phyloP scores from a whole-genome alignment of 1,140 invertebrate genomes.

The Thaumetopoea pityocampa region DNA sequence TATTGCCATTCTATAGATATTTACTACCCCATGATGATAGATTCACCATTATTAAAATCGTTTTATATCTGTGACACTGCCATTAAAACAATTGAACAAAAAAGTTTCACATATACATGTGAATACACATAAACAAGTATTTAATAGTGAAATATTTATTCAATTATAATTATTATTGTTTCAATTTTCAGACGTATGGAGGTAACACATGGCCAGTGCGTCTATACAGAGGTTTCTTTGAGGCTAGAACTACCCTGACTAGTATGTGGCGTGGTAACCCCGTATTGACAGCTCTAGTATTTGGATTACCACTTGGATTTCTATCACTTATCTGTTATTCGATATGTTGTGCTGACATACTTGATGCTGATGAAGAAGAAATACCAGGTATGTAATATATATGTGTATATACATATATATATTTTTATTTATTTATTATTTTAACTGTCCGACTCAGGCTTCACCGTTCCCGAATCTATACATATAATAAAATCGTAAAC shows the following conservation, averaged over 20 bases:
- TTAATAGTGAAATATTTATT: no score
- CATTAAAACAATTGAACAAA: no score
- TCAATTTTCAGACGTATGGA: conserved; percentile 81
- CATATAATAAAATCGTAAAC: no score
- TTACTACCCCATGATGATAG: no score
- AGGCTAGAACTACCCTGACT: conserved; percentile 82
- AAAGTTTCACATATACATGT: no score
- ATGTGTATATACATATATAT: no score
- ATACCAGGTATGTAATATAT: conserved; percentile 36
- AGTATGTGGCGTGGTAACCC: conserved; percentile 96
- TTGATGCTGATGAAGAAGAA: conserved; percentile 92
- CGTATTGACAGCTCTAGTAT: conserved; percentile 89
- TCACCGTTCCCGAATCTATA: no score
- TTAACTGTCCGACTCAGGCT: no score
- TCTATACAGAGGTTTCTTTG: conserved; percentile 86
- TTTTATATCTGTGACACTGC: no score
- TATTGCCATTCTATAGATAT: no score
- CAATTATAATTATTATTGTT: neutral
- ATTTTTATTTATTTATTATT: neutral
- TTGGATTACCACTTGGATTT: conserved; percentile 93
- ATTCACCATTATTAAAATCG: no score
- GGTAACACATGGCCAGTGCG: conserved; percentile 85
- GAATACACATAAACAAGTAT: no score
- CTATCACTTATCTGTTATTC: conserved; percentile 95
- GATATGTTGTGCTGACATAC: conserved; percentile 94